These are phyloP conservation scores for Helogale parvula DNA, from an alignment of 2,113 vertebrate genomes.

Conservation along the genomic window DNA sequence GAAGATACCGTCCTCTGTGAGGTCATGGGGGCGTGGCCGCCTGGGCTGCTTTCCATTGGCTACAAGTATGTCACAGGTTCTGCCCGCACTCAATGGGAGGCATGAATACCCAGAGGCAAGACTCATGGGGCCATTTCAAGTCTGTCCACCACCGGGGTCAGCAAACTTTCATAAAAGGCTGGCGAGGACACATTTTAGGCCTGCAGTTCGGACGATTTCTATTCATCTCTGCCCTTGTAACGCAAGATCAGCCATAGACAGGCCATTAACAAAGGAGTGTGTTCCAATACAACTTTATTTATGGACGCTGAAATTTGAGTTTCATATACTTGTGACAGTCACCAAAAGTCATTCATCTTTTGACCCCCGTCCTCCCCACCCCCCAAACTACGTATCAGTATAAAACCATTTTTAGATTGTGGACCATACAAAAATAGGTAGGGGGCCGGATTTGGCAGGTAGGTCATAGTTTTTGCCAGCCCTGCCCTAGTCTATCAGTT, in stretches of 20 bases:
- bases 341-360: neutral
- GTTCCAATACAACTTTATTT: neutral
- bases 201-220: neutral
- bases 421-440: neutral
- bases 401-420: neutral
- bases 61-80: neutral
- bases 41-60: neutral
- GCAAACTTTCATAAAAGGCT: neutral
- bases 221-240: neutral
- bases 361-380: too few relatives aligned
- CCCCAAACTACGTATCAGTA: neutral
- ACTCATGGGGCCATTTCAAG: neutral
- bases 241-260: neutral
- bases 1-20: neutral
- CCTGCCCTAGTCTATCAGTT: neutral
- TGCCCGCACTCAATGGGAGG: neutral
- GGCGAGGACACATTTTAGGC: neutral
- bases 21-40: neutral
- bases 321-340: neutral
- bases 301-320: neutral
- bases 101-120: neutral
- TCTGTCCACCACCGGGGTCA: neutral
- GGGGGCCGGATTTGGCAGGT: neutral
- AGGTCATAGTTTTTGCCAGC: neutral
- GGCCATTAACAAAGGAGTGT: neutral